phyloP scores from a whole-genome alignment of 2,797 vertebrate species.

The Novumbra hubbsi region DNA sequence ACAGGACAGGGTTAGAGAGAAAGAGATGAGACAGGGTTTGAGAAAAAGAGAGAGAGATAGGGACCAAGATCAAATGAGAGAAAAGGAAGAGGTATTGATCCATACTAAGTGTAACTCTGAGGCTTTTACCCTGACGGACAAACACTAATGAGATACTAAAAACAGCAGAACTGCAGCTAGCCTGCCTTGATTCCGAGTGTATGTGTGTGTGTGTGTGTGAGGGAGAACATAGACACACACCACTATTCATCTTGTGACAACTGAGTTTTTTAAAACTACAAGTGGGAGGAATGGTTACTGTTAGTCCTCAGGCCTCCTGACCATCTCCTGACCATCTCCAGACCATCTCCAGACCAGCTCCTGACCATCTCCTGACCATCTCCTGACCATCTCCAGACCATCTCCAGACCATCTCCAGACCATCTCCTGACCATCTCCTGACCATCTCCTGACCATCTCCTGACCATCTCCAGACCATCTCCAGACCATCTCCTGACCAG shows the following conservation, averaged over 20 bases:
- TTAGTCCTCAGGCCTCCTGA: not conserved
- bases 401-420: not conserved
- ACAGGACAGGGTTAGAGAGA: not conserved
- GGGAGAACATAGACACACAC: not conserved
- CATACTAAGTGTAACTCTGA: not conserved
- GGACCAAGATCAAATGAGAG: not conserved
- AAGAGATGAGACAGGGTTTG: not conserved
- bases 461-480: not conserved
- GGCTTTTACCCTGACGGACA: not conserved
- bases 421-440: too few species aligned
- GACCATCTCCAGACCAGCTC: too few species aligned
- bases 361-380: too few species aligned
- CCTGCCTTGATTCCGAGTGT: not conserved
- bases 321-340: too few species aligned
- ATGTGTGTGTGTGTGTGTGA: too few species aligned
- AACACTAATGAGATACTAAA: not conserved
- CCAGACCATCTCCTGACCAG: not conserved
- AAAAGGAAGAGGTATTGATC: not conserved
- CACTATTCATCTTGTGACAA: not conserved
- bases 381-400: not conserved
- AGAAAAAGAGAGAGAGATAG: constrained; percentile 5
- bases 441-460: too few species aligned
- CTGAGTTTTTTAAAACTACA: not conserved
- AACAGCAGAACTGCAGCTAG: not conserved
- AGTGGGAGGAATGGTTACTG: not conserved